Evolutionary conservation across 1,140 invertebrate genomes (phyloP), one percentile per base, ranked within the genome.

Genomic region (Ridgeia piscesae): DNA sequence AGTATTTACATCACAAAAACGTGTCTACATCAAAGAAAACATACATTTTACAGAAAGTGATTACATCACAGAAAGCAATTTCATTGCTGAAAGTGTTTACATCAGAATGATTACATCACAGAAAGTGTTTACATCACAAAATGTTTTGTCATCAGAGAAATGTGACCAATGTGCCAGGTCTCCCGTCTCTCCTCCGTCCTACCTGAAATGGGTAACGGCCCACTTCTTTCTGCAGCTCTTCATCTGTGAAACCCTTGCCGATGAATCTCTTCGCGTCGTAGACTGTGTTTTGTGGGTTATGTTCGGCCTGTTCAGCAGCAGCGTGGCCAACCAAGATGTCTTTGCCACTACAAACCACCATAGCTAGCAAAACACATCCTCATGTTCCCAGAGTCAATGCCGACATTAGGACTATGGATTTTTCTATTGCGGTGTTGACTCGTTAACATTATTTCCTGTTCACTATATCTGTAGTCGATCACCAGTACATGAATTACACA

Each of bases 251-350:
- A 9, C 91, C 94, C 93, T 96, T 96, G 1, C 96, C 96, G 92
- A 97, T 96, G 93, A 97, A 97, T 91, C 96, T 93, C 94, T 97
- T 97, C 17, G 96, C 96, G 95, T 97, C 96, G 93, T 96, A 97
- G 33, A 97, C 94, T 0, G 96, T 97, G 91, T 96, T 96, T 27
- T 93, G 93, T 0, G 96, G 96, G 94, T 96, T 96, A 91, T 96
- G 95, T 91, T 96, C 96, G 48, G 95, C 94, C 92, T 96, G 96
- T 21, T 95, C 95, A 0, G 96, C 95, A 34, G 96, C 96, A 89
- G 95, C 94, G 92, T 96, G 96, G 34, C 96, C 96, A 35, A 96
- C 96, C 11, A 96, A 34, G 34, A 96, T 92, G 17, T 94, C 95
- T 50, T 93, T 89, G 42, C 48, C 91, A 42, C 91, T 91, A 33